These are phyloP conservation scores for Mormoops blainvillei DNA, from an alignment of 2,113 vertebrate genomes.

Conservation along the genomic window DNA sequence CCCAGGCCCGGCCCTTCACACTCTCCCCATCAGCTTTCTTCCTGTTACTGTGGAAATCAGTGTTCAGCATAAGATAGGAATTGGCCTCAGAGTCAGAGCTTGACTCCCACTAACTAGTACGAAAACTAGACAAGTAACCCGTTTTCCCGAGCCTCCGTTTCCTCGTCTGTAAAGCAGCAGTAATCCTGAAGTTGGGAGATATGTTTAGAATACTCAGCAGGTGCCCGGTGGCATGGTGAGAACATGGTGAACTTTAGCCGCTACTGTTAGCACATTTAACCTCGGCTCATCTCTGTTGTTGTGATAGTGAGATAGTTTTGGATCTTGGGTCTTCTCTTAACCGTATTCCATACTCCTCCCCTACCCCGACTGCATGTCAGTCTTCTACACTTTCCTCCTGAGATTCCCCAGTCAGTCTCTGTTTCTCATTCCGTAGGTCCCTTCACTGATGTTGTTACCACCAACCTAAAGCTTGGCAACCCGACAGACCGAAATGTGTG, in stretches of 20 bases:
- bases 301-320: neutral
- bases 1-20: neutral
- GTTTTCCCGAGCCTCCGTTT: neutral
- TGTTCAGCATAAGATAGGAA: neutral
- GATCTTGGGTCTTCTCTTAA: neutral
- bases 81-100: neutral
- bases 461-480: constrained; percentile 96
- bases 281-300: too few relatives aligned
- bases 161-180: neutral
- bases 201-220: neutral
- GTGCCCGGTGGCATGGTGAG: neutral
- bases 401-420: neutral
- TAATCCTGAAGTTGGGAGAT: fast-evolving
- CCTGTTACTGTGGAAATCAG: neutral
- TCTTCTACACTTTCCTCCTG: neutral
- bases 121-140: neutral
- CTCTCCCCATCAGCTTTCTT: neutral
- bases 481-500: constrained; percentile 96
- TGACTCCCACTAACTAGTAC: fast-evolving
- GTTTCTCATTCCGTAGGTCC: constrained; percentile 85
- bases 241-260: neutral
- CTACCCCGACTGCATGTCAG: too few relatives aligned
- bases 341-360: fast-evolving
- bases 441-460: constrained; percentile 97
- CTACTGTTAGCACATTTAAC: fast-evolving